phyloP scores from a whole-genome alignment of 2,888 invertebrate genomes.

The Xanthorhoe designata region DNA sequence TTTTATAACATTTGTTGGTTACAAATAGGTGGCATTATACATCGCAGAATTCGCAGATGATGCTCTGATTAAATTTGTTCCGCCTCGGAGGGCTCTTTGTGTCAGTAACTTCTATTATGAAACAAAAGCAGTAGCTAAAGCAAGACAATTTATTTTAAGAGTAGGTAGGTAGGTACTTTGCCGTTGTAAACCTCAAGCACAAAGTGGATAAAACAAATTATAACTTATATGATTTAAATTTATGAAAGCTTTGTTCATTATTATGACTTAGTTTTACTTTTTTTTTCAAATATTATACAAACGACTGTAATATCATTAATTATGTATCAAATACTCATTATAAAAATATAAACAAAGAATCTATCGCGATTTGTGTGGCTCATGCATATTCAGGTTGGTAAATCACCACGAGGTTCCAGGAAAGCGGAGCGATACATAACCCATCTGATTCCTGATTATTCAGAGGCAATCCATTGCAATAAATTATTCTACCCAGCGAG shows the following conservation, averaged over 20 bases:
- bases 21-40: constrained; percentile 45
- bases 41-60: constrained; percentile 56
- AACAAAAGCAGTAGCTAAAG: constrained; percentile 64
- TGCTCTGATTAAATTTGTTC: constrained; percentile 70
- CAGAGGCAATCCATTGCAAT: constrained; percentile 60
- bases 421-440: constrained; percentile 44
- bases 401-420: constrained; percentile 42
- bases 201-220: constrained; percentile 31
- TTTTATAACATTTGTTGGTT: constrained; percentile 33
- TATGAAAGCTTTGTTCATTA: constrained; percentile 1
- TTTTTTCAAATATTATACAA: not conserved
- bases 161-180: constrained; percentile 49
- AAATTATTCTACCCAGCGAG: constrained; percentile 67
- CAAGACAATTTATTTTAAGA: constrained; percentile 66
- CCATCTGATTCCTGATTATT: constrained; percentile 60
- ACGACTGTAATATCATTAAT: not conserved
- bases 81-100: constrained; percentile 61
- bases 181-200: constrained; percentile 33
- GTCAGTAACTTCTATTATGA: constrained; percentile 60
- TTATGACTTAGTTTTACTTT: not conserved
- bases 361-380: constrained; percentile 25
- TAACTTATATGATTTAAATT: constrained; percentile 17
- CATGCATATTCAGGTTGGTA: constrained; percentile 40
- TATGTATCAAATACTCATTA: constrained; percentile 4
- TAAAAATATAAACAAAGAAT: constrained; percentile 16